Evolutionary conservation across 2,888 invertebrate genomes (phyloP), one percentile per base, ranked within the genome.

Genomic region (Conistra vaccinii): DNA sequence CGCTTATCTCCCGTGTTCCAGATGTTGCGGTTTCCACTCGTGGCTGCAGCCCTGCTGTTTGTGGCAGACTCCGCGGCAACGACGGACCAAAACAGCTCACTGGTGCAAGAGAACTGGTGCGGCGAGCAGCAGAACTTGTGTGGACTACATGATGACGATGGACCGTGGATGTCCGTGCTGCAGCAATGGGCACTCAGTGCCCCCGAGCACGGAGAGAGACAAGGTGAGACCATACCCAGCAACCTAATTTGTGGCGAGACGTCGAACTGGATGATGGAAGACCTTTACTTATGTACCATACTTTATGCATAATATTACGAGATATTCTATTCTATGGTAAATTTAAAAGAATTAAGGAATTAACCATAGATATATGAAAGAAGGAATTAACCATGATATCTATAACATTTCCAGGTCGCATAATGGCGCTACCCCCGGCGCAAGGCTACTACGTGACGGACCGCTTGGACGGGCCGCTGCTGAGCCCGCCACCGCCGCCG

Each of bases 151-250:
- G 87, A 86, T 17, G 89, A 85, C 14, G 83, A 81, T 2, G 97
- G 96, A 0, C 96, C 97, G 66, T 98, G 97, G 97, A 96, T 97
- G 83, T 94, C 96, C 32, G 93, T 97, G 89, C 94, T 98, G 63
- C 97, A 97, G 93, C 97, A 97, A 87, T 98, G 97, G 97, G 97
- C 97, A 9, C 92, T 96, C 57, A 93, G 96, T 78, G 90, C 95
- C 26, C 92, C 91, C 26, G 90, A 91, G 57, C 92, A 93, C 86
- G 78, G 84, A 3, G 89, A 87, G 5, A 91, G 96, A 78, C 95
- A 95, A 35, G 96, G 96, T 94, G 68, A 77, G 87, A 20, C 20
- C 32, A 23, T n/a, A 32, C 1, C 17, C 6, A 62, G 14, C 4
- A 39, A 45, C n/a, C 10, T 17, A 7, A 10, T 26, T 51, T 58